Evolutionary conservation across 2,113 vertebrate genomes (phyloP).

Genomic region (Urocolius indicus): DNA sequence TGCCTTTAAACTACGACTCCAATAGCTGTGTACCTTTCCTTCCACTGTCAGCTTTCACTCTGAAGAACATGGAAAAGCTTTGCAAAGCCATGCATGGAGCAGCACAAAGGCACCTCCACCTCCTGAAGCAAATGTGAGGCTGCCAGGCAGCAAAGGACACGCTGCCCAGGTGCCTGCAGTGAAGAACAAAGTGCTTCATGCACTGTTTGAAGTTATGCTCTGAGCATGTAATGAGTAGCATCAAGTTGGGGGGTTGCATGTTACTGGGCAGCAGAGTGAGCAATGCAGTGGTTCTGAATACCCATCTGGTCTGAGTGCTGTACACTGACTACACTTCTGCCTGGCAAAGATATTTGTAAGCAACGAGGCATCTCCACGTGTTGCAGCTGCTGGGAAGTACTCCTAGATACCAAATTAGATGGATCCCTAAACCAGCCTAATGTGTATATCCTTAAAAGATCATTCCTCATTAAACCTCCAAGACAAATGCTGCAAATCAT

Average conservation of each 20-base stretch:
- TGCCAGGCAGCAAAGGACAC: neutral
- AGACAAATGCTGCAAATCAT: neutral
- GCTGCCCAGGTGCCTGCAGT: neutral
- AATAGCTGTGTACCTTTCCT: neutral
- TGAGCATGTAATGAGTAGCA: neutral
- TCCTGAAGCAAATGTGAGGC: fast-evolving
- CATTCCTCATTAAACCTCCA: neutral
- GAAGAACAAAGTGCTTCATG: neutral
- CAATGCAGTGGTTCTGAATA: neutral
- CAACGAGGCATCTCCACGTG: neutral
- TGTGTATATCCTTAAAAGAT: neutral
- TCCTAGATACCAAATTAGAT: neutral
- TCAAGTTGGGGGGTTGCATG: neutral
- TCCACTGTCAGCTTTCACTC: neutral
- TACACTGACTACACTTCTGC: neutral
- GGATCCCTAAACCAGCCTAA: neutral
- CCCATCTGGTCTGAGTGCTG: fast-evolving
- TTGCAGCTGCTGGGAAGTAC: neutral
- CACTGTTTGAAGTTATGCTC: neutral
- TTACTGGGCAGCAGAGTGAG: neutral
- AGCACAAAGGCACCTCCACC: fast-evolving
- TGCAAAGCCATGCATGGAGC: neutral
- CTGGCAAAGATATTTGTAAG: neutral
- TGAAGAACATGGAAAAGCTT: neutral
- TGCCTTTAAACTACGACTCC: neutral